These are phyloP conservation scores for Mugil cephalus DNA, from an alignment of 2,113 vertebrate genomes.

Conservation along the genomic window DNA sequence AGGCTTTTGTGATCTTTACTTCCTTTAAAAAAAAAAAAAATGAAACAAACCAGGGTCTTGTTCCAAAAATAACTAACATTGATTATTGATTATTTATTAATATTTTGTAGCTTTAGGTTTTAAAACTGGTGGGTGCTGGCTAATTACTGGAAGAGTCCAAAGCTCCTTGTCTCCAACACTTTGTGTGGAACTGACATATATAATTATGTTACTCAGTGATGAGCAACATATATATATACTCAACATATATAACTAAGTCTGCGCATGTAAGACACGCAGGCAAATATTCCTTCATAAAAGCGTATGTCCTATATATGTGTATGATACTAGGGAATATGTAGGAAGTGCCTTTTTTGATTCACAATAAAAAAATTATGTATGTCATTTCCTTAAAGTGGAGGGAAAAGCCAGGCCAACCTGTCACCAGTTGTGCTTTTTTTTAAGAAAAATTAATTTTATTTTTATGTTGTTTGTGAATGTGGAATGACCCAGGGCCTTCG, in stretches of 20 bases:
- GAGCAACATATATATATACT: constrained; percentile 72
- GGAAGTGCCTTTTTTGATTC: constrained; percentile 85
- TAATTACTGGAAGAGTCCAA: constrained; percentile 81
- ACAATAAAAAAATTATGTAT: constrained; percentile 80
- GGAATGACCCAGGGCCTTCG: constrained; percentile 81
- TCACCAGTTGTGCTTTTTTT: constrained; percentile 74
- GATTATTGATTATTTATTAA: constrained; percentile 85
- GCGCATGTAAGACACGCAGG: constrained; percentile 73
- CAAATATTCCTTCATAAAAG: constrained; percentile 78
- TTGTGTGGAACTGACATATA: constrained; percentile 84
- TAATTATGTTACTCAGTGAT: constrained; percentile 71
- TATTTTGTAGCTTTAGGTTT: constrained; percentile 79
- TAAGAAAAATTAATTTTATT: too few relatives aligned
- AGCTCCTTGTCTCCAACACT: constrained; percentile 75
- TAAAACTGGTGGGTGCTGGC: constrained; percentile 82
- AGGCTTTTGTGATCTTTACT: constrained; percentile 84
- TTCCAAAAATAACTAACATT: constrained; percentile 81
- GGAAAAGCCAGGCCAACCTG: constrained; percentile 71
- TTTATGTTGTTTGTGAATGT: constrained; percentile 73
- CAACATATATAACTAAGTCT: constrained; percentile 70
- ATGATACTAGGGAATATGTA: constrained; percentile 79
- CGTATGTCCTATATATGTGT: constrained; percentile 81
- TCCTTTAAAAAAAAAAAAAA: constrained; percentile 67
- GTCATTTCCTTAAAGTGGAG: constrained; percentile 83
- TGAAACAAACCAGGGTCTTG: constrained; percentile 85